Conservation (phyloP, 2,797 vertebrate genomes). For the Enteromius viviparus region DNA sequence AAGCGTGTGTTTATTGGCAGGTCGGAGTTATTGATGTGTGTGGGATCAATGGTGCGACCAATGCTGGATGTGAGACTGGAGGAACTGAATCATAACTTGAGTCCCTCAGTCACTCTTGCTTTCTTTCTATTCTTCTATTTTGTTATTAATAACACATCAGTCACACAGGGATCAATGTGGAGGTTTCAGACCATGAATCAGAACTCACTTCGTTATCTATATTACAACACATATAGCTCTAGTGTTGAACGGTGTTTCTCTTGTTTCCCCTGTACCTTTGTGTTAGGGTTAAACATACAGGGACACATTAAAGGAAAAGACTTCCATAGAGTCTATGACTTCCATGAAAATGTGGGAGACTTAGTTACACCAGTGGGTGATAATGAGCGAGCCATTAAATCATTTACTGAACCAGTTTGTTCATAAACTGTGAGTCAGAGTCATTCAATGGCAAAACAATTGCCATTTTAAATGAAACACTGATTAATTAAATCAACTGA, state of each 20-base stretch:
- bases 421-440: neutral
- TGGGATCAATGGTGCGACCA: slow-evolving; percentile 23
- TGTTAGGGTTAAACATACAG: neutral
- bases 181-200: neutral
- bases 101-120: neutral
- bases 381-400: neutral
- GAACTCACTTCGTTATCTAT: slow-evolving; percentile 1
- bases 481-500: neutral
- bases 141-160: neutral
- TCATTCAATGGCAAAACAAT: neutral
- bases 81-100: slow-evolving; percentile 36
- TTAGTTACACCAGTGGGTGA: neutral
- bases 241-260: neutral
- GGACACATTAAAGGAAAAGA: neutral
- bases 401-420: neutral
- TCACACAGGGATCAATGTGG: neutral
- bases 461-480: neutral
- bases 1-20: slow-evolving; percentile 17
- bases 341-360: neutral
- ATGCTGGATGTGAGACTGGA: slow-evolving; percentile 26
- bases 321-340: neutral
- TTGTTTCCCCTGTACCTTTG: neutral
- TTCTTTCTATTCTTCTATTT: slow-evolving; percentile 1
- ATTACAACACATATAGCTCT: neutral
- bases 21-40: slow-evolving; percentile 13